These are phyloP conservation scores for Mythimna impura DNA, from an alignment of 2,888 invertebrate species.

Conservation along the genomic window DNA sequence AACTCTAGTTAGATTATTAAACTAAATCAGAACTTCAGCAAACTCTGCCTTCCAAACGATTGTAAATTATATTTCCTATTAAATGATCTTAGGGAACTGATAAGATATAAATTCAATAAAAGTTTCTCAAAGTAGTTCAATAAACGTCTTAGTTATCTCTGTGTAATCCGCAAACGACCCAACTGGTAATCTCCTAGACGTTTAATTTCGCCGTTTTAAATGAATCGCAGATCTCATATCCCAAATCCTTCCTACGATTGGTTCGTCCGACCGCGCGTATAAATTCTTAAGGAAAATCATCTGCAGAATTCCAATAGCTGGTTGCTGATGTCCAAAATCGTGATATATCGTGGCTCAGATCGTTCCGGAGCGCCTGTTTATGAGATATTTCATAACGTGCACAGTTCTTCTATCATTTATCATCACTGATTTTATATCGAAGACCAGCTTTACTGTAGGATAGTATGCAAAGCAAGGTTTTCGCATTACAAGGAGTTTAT, in stretches of 20 bases:
- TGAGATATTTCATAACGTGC: conserved; percentile 87
- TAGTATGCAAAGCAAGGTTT: conserved; percentile 31
- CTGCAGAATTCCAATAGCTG: conserved; percentile 85
- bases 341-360: conserved; percentile 85
- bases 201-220: conserved; percentile 85
- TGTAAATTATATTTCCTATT: conserved; percentile 74
- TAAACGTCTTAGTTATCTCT: conserved; percentile 80
- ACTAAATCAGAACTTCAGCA: conserved; percentile 47
- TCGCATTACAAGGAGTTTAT: conserved; percentile 6
- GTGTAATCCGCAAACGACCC: conserved; percentile 79
- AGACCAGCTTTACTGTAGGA: conserved; percentile 9
- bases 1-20: conserved; percentile 44
- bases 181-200: conserved; percentile 80
- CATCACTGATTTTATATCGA: conserved; percentile 69
- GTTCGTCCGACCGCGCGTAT: conserved; percentile 75
- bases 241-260: conserved; percentile 76
- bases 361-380: conserved; percentile 82
- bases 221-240: conserved; percentile 82
- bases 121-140: conserved; percentile 78
- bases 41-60: conserved; percentile 57
- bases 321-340: conserved; percentile 85
- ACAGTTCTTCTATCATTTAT: conserved; percentile 77
- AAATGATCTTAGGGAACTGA: conserved; percentile 67
- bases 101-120: conserved; percentile 76
- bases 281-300: conserved; percentile 83